Evolutionary conservation across 2,797 vertebrate genomes (phyloP).

Genomic region (Galagoides demidoff): DNA sequence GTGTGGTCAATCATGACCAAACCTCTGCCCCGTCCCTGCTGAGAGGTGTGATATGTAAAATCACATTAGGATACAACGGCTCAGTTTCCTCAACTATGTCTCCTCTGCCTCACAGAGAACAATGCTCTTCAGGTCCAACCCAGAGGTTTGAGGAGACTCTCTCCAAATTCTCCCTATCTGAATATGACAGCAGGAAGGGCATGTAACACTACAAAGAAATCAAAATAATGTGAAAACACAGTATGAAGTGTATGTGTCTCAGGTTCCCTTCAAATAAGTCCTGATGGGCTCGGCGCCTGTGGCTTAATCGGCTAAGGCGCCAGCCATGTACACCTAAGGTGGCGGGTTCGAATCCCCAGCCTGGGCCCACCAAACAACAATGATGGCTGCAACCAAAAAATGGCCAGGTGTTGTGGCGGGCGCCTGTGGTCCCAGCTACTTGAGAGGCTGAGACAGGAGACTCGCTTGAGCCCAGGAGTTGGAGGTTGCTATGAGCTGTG

Average conservation of each 20-base stretch:
- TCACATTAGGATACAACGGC: not conserved
- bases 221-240: not conserved
- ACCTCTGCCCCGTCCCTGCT: not conserved
- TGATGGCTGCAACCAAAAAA: no score
- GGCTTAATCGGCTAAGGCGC: no score
- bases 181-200: not conserved
- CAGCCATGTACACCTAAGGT: no score
- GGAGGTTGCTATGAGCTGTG: no score
- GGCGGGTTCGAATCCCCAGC: no score
- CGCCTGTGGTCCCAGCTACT: no score
- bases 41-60: not conserved
- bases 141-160: not conserved
- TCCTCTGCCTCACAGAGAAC: not conserved
- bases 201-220: not conserved
- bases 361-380: no score
- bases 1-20: not conserved
- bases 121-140: not conserved
- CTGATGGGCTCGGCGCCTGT: no score
- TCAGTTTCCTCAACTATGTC: not conserved
- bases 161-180: not conserved
- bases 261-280: not conserved
- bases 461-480: no score
- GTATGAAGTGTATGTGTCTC: not conserved
- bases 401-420: no score
- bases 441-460: no score